These are phyloP conservation scores for Pachyseris speciosa DNA, from an alignment of 64 coral and sea anemone species.

Conservation along the genomic window DNA sequence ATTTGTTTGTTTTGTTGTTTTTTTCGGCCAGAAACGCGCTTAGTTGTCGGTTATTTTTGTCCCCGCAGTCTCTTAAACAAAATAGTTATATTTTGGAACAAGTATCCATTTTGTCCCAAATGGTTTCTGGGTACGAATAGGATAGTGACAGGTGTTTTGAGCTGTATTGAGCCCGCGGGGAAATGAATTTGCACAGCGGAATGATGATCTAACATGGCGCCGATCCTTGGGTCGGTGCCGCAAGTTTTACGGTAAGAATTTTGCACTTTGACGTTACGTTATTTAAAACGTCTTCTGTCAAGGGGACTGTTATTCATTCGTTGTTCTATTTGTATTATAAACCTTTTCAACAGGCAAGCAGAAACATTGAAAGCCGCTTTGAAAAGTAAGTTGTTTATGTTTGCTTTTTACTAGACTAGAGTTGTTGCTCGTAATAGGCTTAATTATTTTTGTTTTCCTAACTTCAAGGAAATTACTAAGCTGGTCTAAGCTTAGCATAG, in stretches of 20 bases:
- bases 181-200: constrained; percentile 37
- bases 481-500: not conserved
- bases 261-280: not conserved
- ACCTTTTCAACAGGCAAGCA: constrained; percentile 53
- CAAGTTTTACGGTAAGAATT: constrained; percentile 77
- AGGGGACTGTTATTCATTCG: not conserved
- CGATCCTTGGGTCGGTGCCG: constrained; percentile 57
- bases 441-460: not conserved
- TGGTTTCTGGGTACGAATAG: no score
- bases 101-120: no score
- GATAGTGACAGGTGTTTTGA: not conserved
- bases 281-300: not conserved
- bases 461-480: not conserved
- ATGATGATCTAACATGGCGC: constrained; percentile 62
- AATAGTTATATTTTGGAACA: no score
- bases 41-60: no score
- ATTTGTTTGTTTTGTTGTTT: no score
- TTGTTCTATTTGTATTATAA: not conserved
- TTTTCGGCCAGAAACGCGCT: no score
- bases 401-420: not conserved
- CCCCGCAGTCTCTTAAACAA: no score
- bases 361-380: constrained; percentile 67
- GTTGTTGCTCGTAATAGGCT: not conserved
- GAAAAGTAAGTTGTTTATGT: constrained; percentile 73
- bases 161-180: constrained; percentile 5